A percentile compares a stretch with the other conserved stretches of the same genome.
These are phyloP conservation scores for Proctacanthus coquilletti DNA, from an alignment of 1,140 invertebrate species.

Conservation along the genomic window DNA sequence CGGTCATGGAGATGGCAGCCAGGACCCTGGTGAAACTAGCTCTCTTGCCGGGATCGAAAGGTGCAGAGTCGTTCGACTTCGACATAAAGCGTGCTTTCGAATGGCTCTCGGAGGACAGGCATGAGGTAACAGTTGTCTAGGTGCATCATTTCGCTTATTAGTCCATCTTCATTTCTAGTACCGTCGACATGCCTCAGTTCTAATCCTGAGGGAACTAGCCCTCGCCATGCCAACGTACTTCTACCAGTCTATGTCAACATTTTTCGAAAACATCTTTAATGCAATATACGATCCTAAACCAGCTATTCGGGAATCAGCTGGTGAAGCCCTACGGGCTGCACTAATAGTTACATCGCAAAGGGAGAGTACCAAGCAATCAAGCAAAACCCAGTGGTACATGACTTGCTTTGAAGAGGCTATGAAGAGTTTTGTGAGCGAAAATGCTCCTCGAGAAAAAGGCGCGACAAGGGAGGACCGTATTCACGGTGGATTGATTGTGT, in stretches of 20 bases:
- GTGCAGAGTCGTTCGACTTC: conserved; percentile 91
- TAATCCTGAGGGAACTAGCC: conserved; percentile 86
- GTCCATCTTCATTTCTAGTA: conserved; percentile 28
- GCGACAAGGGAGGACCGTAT: conserved; percentile 77
- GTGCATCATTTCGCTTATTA: background rate
- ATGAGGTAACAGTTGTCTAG: conserved; percentile 42
- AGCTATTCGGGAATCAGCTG: conserved; percentile 81
- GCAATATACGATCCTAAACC: conserved; percentile 84
- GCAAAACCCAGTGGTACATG: conserved; percentile 80
- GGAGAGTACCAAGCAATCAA: conserved; percentile 78
- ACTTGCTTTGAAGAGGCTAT: conserved; percentile 83
- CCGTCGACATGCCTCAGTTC: conserved; percentile 77
- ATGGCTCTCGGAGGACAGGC: conserved; percentile 75
- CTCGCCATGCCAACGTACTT: conserved; percentile 95
- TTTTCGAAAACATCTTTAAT: conserved; percentile 91
- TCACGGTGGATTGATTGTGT: conserved; percentile 82
- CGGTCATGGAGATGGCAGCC: conserved; percentile 91
- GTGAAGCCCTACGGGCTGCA: conserved; percentile 81
- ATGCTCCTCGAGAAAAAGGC: conserved; percentile 48
- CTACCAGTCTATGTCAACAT: conserved; percentile 91
- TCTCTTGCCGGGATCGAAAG: conserved; percentile 79
- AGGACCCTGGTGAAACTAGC: conserved; percentile 86
- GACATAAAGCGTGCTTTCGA: conserved; percentile 91
- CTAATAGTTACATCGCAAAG: conserved; percentile 87
- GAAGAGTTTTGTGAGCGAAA: conserved; percentile 58